These are phyloP conservation scores for Pollachius pollachius DNA, from an alignment of 2,113 vertebrate genomes.

Conservation along the genomic window DNA sequence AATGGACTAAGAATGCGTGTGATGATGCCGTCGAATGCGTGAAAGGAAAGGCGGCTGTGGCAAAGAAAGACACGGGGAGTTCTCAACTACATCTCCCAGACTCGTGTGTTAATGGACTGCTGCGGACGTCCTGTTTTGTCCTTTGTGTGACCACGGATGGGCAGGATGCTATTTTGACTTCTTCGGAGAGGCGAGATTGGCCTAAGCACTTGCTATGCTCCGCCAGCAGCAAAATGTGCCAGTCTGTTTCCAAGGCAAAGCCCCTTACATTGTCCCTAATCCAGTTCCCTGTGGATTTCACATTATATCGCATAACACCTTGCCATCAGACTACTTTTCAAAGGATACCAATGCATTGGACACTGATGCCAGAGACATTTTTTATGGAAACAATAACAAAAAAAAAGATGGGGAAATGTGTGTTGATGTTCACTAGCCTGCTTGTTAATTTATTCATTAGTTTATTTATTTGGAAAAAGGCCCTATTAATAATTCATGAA, in stretches of 20 bases:
- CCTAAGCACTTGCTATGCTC: slow-evolving; percentile 14
- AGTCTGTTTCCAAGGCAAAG: slow-evolving; percentile 21
- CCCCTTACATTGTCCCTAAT: slow-evolving; percentile 23
- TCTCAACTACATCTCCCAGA: slow-evolving; percentile 7
- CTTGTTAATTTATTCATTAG: slow-evolving; percentile 79
- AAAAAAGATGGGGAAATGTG: slow-evolving; percentile 46
- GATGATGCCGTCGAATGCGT: background rate
- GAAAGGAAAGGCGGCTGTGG: slow-evolving; percentile 7
- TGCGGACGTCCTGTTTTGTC: slow-evolving; percentile 1
- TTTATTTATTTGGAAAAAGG: slow-evolving; percentile 78
- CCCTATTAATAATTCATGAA: slow-evolving; percentile 71
- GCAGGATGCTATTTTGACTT: slow-evolving; percentile 13
- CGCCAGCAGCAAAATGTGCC: slow-evolving; percentile 23
- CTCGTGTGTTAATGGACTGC: background rate
- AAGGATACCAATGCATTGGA: slow-evolving; percentile 40
- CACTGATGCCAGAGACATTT: slow-evolving; percentile 56
- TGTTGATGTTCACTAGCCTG: slow-evolving; percentile 79
- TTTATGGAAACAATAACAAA: slow-evolving; percentile 36
- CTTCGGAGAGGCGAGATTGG: slow-evolving; percentile 19
- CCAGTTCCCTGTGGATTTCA: slow-evolving; percentile 31
- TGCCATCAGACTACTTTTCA: slow-evolving; percentile 54
- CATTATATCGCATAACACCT: slow-evolving; percentile 31
- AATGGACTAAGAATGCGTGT: slow-evolving; percentile 21
- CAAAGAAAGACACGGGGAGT: slow-evolving; percentile 11
- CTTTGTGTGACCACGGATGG: background rate